Evolutionary conservation across 2,888 invertebrate species (phyloP).

Genomic region (Chrysolina haemoptera): DNA sequence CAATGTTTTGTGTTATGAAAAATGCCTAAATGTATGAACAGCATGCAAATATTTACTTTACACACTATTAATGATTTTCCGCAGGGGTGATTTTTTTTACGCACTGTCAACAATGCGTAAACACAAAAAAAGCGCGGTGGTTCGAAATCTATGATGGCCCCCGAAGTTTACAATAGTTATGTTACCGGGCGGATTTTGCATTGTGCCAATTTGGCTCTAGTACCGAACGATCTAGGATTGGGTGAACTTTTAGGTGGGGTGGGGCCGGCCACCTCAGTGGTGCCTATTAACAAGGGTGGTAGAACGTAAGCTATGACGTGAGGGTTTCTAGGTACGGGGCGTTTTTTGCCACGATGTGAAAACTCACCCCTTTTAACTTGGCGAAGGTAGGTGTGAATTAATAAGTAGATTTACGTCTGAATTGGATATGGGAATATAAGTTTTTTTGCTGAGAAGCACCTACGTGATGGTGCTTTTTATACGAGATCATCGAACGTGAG

Average conservation of each 20-base stretch:
- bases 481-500: conserved; percentile 23
- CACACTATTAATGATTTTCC: too few species aligned
- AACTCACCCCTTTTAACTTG: conserved; percentile 50
- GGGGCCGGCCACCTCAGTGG: conserved; percentile 48
- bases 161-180: conserved; percentile 42
- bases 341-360: conserved; percentile 48
- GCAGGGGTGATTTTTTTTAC: too few species aligned
- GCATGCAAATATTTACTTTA: too few species aligned
- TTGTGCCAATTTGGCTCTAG: conserved; percentile 57
- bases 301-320: conserved; percentile 41
- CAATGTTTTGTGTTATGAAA: too few species aligned
- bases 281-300: conserved; percentile 37
- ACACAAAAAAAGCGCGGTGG: conserved; percentile 46
- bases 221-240: conserved; percentile 50
- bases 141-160: conserved; percentile 50
- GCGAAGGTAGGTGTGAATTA: conserved; percentile 53
- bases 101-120: too few species aligned
- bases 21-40: too few species aligned
- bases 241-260: conserved; percentile 51
- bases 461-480: conserved; percentile 14
- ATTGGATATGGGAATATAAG: conserved; percentile 54
- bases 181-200: conserved; percentile 59
- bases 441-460: conserved; percentile 46
- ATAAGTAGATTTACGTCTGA: conserved; percentile 54
- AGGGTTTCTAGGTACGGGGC: conserved; percentile 36